A percentile compares a stretch with the other conserved stretches of the same genome.
Conservation (phyloP, 1,140 invertebrate species). For the Phocides pigmalion region DNA sequence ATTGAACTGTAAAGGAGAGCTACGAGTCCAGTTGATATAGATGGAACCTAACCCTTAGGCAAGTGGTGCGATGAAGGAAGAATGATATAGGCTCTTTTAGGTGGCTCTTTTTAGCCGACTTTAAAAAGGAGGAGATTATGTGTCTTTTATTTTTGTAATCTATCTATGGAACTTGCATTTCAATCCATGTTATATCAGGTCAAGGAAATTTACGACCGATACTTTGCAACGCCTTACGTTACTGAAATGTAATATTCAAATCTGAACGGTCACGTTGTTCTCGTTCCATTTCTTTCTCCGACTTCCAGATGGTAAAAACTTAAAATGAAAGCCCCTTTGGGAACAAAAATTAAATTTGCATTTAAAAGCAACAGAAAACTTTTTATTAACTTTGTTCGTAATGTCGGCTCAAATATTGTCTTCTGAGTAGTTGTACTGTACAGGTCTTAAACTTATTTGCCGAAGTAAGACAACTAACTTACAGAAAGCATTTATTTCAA, state of each 20-base stretch:
- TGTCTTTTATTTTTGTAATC: too few species aligned
- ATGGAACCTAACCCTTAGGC: too few species aligned
- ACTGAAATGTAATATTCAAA: slow-evolving; percentile 10
- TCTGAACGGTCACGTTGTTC: slow-evolving; percentile 10
- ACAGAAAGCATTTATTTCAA: too few species aligned
- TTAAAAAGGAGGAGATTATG: too few species aligned
- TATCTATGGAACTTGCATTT: too few species aligned
- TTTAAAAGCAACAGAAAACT: slow-evolving; percentile 15
- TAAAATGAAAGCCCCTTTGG: slow-evolving; percentile 3
- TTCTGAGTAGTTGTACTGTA: not conserved
- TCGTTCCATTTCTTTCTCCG: slow-evolving; percentile 1
- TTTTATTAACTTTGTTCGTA: slow-evolving; percentile 16
- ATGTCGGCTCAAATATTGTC: slow-evolving; percentile 13
- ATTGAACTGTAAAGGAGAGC: too few species aligned
- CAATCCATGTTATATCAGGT: too few species aligned
- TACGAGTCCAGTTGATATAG: too few species aligned
- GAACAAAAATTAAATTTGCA: slow-evolving; percentile 23
- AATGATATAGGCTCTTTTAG: too few species aligned
- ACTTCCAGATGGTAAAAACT: slow-evolving; percentile 16
- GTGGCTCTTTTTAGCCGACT: too few species aligned
- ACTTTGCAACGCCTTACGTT: slow-evolving; percentile 1
- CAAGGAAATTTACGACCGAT: too few species aligned
- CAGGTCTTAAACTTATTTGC: slow-evolving; percentile 5
- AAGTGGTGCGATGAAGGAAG: too few species aligned
- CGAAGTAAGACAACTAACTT: not conserved